Evolutionary conservation across 2,888 invertebrate species (phyloP), one percentile per base, ranked within the genome.

Genomic region (Tenthredo notha): DNA sequence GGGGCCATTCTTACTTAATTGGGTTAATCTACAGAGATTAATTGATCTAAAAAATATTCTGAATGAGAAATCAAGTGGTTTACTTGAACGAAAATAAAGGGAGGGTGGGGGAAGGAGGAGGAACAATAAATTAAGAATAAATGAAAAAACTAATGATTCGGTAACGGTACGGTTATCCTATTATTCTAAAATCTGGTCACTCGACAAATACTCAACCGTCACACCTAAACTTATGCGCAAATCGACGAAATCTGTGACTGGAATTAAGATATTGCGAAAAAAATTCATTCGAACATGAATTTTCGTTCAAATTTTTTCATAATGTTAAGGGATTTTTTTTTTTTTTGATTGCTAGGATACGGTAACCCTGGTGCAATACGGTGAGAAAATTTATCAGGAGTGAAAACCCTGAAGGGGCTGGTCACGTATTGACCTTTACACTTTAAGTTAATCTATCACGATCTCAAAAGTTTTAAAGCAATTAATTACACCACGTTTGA

Each of bases 11-110:
- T 90, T 88, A 88, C 89, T 90, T 90, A 91, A 91, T 91, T 91
- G 90, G 90, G 89, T 91, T 90, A 90, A 90, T 91, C 89, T 90
- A 89, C 89, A 88, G 89, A 90, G 89, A 90, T 91, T 91, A 89
- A 91, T 91, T 91, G 90, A 90, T 61, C 58, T 29, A 40, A 80
- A 87, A 87, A 86, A 72, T 85, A 85, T 87, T 85, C 86, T 88
- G 89, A 90, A 90, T 89, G 86, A 40, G 61, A 61, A 61, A 61
- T 80, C 61, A 80, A 80, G 37, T 40, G 80, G 61, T 61, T 61
- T 40, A 80, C 37, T 80, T 80, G 58, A 80, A 61, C 29, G 29
- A 7, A 77, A 25, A 40, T 1, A 33, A 18, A 50, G 33, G 61
- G 18, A 21, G n/a, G n/a, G n/a, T n/a, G n/a, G 29, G 33, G 33